phyloP scores from a whole-genome alignment of 2,113 vertebrate genomes.

The Cochlearius cochlearius region DNA sequence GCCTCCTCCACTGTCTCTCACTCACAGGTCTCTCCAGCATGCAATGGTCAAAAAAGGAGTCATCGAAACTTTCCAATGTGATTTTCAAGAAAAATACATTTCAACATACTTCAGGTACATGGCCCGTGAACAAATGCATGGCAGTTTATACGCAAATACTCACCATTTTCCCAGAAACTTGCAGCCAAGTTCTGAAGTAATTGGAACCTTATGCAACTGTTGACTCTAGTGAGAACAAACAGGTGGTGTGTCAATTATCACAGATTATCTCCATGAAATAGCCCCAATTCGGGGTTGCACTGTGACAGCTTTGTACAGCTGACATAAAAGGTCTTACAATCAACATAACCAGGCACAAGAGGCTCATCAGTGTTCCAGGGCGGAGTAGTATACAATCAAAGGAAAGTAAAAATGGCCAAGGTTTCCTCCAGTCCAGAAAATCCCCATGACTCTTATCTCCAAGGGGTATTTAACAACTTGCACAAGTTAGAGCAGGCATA shows the following conservation, averaged over 20 bases:
- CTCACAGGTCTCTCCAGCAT: not conserved
- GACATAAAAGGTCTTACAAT: not conserved
- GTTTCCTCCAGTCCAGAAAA: conserved; percentile 30
- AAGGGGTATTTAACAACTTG: conserved; percentile 23
- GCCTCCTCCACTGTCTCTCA: not conserved
- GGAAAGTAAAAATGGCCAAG: conserved; percentile 10
- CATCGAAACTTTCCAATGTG: not conserved
- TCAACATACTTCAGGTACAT: not conserved
- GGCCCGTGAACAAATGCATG: not conserved
- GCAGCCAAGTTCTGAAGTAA: conserved; percentile 29
- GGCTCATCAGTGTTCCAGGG: conserved; percentile 22
- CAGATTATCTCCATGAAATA: conserved; percentile 6
- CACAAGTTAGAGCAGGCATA: not conserved
- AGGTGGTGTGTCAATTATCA: conserved; percentile 47
- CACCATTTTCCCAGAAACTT: conserved; percentile 1
- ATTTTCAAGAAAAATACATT: conserved; percentile 27
- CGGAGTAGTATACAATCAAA: not conserved
- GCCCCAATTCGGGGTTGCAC: not conserved
- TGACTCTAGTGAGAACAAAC: conserved; percentile 41
- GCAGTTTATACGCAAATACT: not conserved
- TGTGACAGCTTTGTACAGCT: not conserved
- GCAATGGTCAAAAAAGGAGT: not conserved
- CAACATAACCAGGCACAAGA: conserved; percentile 37
- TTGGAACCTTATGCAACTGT: conserved; percentile 6
- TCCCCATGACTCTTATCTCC: conserved; percentile 35